Evolutionary conservation across 1,140 invertebrate genomes (phyloP), one percentile per base, ranked within the genome.

Genomic region (Campoletis sonorensis): DNA sequence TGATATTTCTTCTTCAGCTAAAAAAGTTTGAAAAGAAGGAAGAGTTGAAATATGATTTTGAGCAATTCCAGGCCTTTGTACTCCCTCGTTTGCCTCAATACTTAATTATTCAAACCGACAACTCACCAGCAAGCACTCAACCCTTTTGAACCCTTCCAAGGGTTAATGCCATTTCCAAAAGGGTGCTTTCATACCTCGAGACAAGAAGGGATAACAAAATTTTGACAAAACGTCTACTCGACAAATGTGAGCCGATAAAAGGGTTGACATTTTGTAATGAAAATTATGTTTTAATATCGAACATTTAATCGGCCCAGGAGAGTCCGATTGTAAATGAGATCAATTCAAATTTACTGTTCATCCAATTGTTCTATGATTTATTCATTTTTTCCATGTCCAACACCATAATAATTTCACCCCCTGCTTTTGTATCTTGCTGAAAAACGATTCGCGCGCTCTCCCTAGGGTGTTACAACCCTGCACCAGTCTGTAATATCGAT

Each of bases 121-220:
- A 71, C 5, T 40, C 33, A 71, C 33, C 33, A 15, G 21, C 1
- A 37, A n/a, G 67, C 86, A 85, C 86, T 87, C 81, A 85, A 83
- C 79, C 76, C 80, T 81, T 58, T 78, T 84, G 81, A 83, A 86
- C 84, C 86, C 86, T 84, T 87, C 86, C 83, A 70, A 26, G 10
- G 75, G 67, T 58, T 87, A 87, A 87, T 37, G 40, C 61, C 23
- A 82, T 87, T 85, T 84, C 40, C 37, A 58, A 79, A 81, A 77
- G 83, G 54, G 85, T 21, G 40, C 40, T 45, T 11, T 40, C 61
- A 54, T 18, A 27, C 45, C 5, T 18, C 8, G 40, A 7, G 49
- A 54, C 72, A n/a, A 54, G 40, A 15, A 75, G 54, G 21, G 45
- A 75, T 75, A 23, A 75, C 54, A 30, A 16, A 75, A 75, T 75